Percentiles rank a stretch among this genome's conserved stretches.
phyloP scores from a whole-genome alignment of 2,888 invertebrate genomes.

The Falcaria lacertinaria region DNA sequence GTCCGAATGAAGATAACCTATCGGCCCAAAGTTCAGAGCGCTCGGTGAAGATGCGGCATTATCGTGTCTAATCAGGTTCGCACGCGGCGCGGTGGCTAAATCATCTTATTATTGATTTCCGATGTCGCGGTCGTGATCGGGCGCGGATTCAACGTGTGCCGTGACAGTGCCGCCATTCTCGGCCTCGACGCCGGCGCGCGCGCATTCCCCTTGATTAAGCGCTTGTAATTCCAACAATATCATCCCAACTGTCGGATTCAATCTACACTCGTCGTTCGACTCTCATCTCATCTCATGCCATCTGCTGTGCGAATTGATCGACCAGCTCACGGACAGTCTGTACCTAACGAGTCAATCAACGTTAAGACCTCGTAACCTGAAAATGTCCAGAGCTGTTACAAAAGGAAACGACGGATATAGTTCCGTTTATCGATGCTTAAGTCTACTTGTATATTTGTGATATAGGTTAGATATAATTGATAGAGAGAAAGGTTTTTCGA shows the following conservation, averaged over 20 bases:
- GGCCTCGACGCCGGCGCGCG: constrained; percentile 53
- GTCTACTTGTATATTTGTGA: constrained; percentile 24
- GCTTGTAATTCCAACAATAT: constrained; percentile 77
- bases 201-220: constrained; percentile 71
- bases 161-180: constrained; percentile 73
- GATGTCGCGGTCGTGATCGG: constrained; percentile 79
- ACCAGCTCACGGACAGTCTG: constrained; percentile 29
- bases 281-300: constrained; percentile 51
- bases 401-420: constrained; percentile 26
- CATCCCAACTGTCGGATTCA: constrained; percentile 66
- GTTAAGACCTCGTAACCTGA: constrained; percentile 40
- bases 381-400: constrained; percentile 24
- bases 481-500: too few species aligned
- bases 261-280: constrained; percentile 49
- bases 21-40: constrained; percentile 48
- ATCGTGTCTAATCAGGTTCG: constrained; percentile 79
- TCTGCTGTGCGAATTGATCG: constrained; percentile 24
- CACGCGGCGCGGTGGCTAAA: constrained; percentile 79
- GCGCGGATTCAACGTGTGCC: constrained; percentile 64
- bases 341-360: constrained; percentile 33
- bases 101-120: constrained; percentile 79
- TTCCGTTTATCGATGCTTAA: constrained; percentile 5
- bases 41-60: constrained; percentile 61
- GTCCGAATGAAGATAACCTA: constrained; percentile 66
- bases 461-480: too few species aligned